Conservation (phyloP, 2,888 invertebrate genomes). For the Chorisops tibialis region DNA sequence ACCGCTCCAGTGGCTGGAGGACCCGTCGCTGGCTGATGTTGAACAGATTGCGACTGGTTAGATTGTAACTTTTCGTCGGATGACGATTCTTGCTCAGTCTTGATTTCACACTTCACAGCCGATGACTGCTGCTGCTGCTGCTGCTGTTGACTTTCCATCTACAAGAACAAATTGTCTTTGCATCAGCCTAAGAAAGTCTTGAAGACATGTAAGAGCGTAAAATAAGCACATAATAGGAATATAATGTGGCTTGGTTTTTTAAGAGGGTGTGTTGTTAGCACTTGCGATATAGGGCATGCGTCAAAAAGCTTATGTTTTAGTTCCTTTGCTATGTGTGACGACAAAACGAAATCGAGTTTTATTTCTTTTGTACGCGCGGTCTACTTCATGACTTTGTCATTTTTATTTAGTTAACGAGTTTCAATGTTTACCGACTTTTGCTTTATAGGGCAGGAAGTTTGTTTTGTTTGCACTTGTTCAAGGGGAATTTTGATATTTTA, state of each 20-base stretch:
- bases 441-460: slow-evolving; percentile 10
- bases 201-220: background rate
- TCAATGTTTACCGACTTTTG: slow-evolving; percentile 1
- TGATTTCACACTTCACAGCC: slow-evolving; percentile 35
- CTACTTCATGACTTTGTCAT: slow-evolving; percentile 6
- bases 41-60: slow-evolving; percentile 12
- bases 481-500: background rate
- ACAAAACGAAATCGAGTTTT: background rate
- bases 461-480: background rate
- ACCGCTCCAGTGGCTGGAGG: slow-evolving; percentile 1
- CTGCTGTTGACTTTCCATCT: slow-evolving; percentile 35
- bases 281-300: no score
- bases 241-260: background rate
- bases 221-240: slow-evolving; percentile 4
- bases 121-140: slow-evolving; percentile 38
- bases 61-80: slow-evolving; percentile 11
- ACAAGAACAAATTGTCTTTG: slow-evolving; percentile 10
- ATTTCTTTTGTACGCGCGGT: slow-evolving; percentile 4
- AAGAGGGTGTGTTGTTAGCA: no score
- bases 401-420: slow-evolving; percentile 15
- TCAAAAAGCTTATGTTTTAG: no score
- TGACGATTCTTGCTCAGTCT: slow-evolving; percentile 21
- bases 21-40: slow-evolving; percentile 1
- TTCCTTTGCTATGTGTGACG: no score
- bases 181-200: slow-evolving; percentile 10